phyloP scores from a whole-genome alignment of 2,113 vertebrate genomes.

The Clarias macrocephalus region DNA sequence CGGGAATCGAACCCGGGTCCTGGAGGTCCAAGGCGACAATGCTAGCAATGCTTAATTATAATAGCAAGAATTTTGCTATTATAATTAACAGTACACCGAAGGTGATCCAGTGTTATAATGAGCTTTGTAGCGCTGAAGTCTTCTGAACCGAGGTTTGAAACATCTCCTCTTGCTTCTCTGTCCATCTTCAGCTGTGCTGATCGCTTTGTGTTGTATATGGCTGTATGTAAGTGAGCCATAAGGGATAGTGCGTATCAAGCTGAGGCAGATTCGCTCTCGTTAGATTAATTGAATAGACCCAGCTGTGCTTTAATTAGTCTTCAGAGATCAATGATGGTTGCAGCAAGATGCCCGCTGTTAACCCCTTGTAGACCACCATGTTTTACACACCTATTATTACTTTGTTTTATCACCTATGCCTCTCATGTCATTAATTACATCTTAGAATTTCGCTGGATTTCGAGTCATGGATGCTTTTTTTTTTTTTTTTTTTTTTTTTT shows the following conservation, averaged over 20 bases:
- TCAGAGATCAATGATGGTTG: slow-evolving; percentile 70
- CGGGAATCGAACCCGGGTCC: too few species aligned
- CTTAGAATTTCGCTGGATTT: slow-evolving; percentile 11
- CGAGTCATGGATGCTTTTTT: not conserved
- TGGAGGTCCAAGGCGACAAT: too few species aligned
- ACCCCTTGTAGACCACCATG: slow-evolving; percentile 50
- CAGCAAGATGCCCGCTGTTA: slow-evolving; percentile 57
- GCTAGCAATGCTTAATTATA: too few species aligned
- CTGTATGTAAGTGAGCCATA: slow-evolving; percentile 39
- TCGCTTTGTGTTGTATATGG: not conserved
- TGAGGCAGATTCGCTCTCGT: slow-evolving; percentile 60
- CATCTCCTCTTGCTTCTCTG: not conserved
- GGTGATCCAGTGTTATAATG: slow-evolving; percentile 26
- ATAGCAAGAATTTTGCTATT: too few species aligned
- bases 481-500: too few species aligned
- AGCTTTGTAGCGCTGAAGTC: slow-evolving; percentile 29
- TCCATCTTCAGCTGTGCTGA: slow-evolving; percentile 42
- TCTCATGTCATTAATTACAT: not conserved
- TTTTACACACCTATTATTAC: slow-evolving; percentile 26
- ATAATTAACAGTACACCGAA: not conserved
- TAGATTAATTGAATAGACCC: slow-evolving; percentile 72
- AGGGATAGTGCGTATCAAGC: slow-evolving; percentile 49
- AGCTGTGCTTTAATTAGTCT: slow-evolving; percentile 74
- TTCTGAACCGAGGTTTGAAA: slow-evolving; percentile 23
- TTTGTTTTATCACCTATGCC: not conserved